Base-by-base conservation (phyloP, 2,113 vertebrate species). In the Illadopsis cleaveri region DNA sequence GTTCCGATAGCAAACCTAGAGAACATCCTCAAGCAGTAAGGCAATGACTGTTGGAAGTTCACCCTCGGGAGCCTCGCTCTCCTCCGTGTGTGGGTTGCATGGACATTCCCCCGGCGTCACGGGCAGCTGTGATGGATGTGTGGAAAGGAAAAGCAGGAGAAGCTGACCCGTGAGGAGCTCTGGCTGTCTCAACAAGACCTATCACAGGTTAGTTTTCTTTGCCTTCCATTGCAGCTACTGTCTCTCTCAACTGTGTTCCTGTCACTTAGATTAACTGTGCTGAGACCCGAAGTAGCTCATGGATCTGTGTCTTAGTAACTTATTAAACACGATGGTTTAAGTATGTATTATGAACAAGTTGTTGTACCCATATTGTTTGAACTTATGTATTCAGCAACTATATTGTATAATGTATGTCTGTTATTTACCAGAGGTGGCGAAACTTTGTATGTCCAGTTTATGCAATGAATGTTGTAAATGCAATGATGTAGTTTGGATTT, bases 31-130 rank as follows among this genome's bases (percentile, higher is more conserved):
- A 97, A 97, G 97, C 96, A 97, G 97, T 93, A 98, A 99, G 99
- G 99, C 99, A 95, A 94, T 98, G 99, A 99, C 99, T 99, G 99
- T 99, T 99, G 98, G 96, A 97, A 97, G 93, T 82, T 95, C 92
- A 96, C 94, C 94, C 87, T 92, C 86, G 78, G 87, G 88, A 93
- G 95, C 92, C 83, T 92, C 9, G 79, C 86, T 92, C 90, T 89
- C 91, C 75, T 64, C 97, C 92, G 91, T 98, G 97, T 97, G 95
- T 97, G 96, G 96, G 84, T 98, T 98, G 99, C 99, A 99, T 98
- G 99, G 98, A 98, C 98, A 95, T 98, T 97, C 98, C 98, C 94
- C 96, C 89, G 89, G 95, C 96, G 90, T 72, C 90, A 31, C 44
- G 89, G 97, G 96, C 97, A 96, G 98, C 96, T 95, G 96, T 86